A percentile compares a stretch with the other conserved stretches of the same genome.
Evolutionary conservation across 2,797 vertebrate species (phyloP).

Genomic region (Falco cherrug): DNA sequence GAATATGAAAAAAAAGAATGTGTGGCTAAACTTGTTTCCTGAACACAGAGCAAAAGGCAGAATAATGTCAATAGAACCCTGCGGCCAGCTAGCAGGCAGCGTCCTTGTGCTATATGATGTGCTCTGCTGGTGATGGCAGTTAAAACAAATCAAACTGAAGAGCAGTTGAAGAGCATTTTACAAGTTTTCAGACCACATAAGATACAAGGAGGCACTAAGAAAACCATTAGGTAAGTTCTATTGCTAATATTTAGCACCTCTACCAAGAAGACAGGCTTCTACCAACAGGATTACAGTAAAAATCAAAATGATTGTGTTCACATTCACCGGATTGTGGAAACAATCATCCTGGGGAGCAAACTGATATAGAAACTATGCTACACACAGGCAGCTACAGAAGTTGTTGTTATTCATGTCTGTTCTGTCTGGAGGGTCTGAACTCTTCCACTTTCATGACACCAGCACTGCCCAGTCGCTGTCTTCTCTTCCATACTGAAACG

Average conservation of each 20-base stretch:
- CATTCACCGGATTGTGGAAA: constrained; percentile 52
- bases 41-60: not conserved
- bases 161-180: constrained; percentile 68
- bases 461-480: constrained; percentile 82
- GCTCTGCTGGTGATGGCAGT: not conserved
- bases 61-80: not conserved
- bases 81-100: not conserved
- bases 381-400: constrained; percentile 48
- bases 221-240: constrained; percentile 56
- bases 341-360: constrained; percentile 50
- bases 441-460: constrained; percentile 69
- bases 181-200: constrained; percentile 22
- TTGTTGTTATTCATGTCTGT: not conserved
- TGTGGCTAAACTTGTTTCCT: not conserved
- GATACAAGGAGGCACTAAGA: constrained; percentile 65
- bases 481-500: constrained; percentile 82
- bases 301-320: constrained; percentile 58
- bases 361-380: constrained; percentile 49
- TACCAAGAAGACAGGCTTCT: constrained; percentile 64
- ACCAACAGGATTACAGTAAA: constrained; percentile 52
- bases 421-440: not conserved
- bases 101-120: not conserved
- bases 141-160: constrained; percentile 46
- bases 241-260: constrained; percentile 71
- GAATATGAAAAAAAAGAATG: not conserved